These are phyloP conservation scores for Pluvialis apricaria DNA, from an alignment of 2,113 vertebrate genomes.

Conservation along the genomic window DNA sequence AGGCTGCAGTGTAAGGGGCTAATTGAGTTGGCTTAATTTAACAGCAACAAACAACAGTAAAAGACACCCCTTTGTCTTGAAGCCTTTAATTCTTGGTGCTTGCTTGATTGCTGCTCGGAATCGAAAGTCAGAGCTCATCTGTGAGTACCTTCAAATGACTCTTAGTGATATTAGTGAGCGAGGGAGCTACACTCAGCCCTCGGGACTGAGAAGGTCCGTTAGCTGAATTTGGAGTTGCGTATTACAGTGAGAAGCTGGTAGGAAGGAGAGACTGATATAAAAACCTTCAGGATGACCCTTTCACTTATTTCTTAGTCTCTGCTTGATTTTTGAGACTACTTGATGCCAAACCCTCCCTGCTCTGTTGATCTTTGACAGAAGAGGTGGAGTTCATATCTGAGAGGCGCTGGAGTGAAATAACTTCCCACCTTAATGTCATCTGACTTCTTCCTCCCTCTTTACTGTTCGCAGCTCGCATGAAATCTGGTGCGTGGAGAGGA, in stretches of 20 bases:
- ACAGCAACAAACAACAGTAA: neutral
- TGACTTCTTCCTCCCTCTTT: neutral
- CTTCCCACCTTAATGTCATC: neutral
- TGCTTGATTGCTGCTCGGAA: neutral
- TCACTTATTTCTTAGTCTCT: neutral
- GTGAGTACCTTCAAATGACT: neutral
- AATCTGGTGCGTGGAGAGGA: neutral
- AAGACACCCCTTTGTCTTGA: neutral
- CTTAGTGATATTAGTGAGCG: neutral
- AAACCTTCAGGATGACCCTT: neutral
- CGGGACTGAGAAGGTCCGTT: accelerated
- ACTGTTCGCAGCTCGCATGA: neutral
- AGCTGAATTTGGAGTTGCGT: neutral
- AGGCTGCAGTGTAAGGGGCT: neutral
- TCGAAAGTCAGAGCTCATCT: neutral
- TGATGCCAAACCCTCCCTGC: neutral
- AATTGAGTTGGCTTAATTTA: conserved; percentile 50
- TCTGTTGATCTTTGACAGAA: neutral
- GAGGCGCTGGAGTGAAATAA: neutral
- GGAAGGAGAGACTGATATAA: neutral
- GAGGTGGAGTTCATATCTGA: neutral
- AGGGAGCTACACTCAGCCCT: neutral
- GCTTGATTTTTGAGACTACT: neutral
- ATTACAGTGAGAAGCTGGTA: neutral
- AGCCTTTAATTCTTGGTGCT: neutral